Evolutionary conservation across 2,888 invertebrate species (phyloP), one percentile per base, ranked within the genome.

Genomic region (Ochlodes sylvanus): DNA sequence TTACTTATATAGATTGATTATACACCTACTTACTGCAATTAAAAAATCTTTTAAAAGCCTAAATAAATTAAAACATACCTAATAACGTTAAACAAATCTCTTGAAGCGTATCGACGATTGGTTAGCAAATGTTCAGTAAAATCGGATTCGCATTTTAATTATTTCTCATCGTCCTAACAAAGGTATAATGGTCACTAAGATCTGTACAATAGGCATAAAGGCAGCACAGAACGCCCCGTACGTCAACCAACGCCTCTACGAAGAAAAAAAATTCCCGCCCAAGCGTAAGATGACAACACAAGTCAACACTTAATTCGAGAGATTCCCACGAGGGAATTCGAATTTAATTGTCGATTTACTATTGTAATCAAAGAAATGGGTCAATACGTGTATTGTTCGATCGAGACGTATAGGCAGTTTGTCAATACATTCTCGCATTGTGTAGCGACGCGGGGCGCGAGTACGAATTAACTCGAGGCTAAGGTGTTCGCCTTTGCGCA

Each of bases 341-440:
- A 88, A 89, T 90, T 89, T 87, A 91, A 92, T 92, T 89, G 90
- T 89, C 82, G 87, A 86, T 83, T 77, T 77, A 82, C 84, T 82
- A 88, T 90, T 90, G 87, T 88, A 86, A 84, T 88, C 83, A 87
- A 90, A 91, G 90, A 91, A 92, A 92, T 88, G 82, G 91, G 92
- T 92, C 92, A 92, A 92, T 92, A 90, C 82, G 78, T 84, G 85
- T 76, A 83, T 92, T 92, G 91, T 92, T 90, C 87, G 89, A 88
- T 90, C 84, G 88, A 83, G 88, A 88, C 83, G 87, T 91, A 92
- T 92, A 92, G 90, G 91, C 91, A 90, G 85, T 89, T 86, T 90
- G 88, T 92, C 92, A 90, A 92, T 92, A 92, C 85, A 80, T 73
- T 73, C 76, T 77, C 70, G 81, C 79, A 76, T 84, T 85, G 81